These are phyloP conservation scores for Drosophila truncata DNA, from an alignment of 1,140 invertebrate genomes.

Conservation along the genomic window DNA sequence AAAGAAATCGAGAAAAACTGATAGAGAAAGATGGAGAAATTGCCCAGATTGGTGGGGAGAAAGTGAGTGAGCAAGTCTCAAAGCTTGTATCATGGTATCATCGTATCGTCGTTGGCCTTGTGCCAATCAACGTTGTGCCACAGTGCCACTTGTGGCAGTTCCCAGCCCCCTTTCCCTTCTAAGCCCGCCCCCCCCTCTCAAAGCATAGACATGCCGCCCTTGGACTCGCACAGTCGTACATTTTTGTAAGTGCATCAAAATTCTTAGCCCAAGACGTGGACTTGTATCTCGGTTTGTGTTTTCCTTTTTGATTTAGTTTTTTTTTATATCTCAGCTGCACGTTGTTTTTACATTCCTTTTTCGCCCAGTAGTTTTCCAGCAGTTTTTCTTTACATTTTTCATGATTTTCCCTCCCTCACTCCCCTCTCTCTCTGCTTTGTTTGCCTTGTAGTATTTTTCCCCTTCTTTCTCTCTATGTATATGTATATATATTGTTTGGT, in stretches of 20 bases:
- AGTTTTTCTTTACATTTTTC: conserved; percentile 66
- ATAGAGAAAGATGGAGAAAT: not conserved
- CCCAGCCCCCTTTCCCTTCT: conserved; percentile 1
- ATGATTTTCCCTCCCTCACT: conserved; percentile 31
- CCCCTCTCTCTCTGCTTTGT: conserved; percentile 9
- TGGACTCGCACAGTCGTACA: conserved; percentile 50
- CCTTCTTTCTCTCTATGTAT: conserved; percentile 2
- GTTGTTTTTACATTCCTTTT: conserved; percentile 28
- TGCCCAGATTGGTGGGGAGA: not conserved
- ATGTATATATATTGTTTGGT: conserved; percentile 10
- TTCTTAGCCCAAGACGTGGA: conserved; percentile 65
- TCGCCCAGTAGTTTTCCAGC: conserved; percentile 1
- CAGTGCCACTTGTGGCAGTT: conserved; percentile 77
- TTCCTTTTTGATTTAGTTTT: conserved; percentile 43
- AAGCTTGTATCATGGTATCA: conserved; percentile 28
- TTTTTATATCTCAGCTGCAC: conserved; percentile 23
- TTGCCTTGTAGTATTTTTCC: conserved; percentile 15
- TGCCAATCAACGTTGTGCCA: conserved; percentile 77
- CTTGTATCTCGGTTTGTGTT: conserved; percentile 68
- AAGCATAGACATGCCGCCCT: conserved; percentile 7
- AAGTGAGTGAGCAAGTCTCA: conserved; percentile 7
- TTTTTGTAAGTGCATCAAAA: conserved; percentile 76
- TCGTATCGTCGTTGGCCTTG: conserved; percentile 62
- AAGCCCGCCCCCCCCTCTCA: conserved; percentile 2
- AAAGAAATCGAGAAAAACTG: not conserved